Base-by-base conservation (phyloP, 2,797 vertebrate species). In the Chiroxiphia lanceolata region DNA sequence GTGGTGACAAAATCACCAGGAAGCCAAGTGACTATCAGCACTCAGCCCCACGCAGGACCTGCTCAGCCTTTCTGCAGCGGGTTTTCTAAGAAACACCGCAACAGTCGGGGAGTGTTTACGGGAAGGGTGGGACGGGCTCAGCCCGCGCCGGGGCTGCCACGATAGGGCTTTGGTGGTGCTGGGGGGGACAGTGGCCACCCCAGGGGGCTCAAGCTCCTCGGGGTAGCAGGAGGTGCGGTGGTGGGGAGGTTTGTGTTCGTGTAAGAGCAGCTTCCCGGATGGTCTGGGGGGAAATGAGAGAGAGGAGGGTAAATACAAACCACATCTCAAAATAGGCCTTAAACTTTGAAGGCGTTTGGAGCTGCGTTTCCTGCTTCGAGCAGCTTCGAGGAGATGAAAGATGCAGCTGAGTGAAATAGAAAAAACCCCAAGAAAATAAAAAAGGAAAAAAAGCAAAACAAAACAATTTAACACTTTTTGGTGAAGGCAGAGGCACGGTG, bases 21-120 rank as follows among this genome's bases (percentile, higher is more conserved):
- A 97, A 97, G 15, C 40, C 9, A 15, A 69, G 87, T 7, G 60
- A 34, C 92, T 91, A 72, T 93, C 91, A 71, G 71, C 89, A 27
- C 13, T 40, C 84, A 91, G 91, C 91, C 85, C 95, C 11, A 25
- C 47, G 53, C 57, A 23, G 78, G 89, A 93, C 89, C 94, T 16
- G 90, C 95, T 94, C 47, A 69, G 92, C 92, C 89, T 84, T 69
- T 75, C 38, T 96, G 97, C 34, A 92, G 97, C 13, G 23, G 87
- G 86, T 89, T 97, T 98, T 98, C 97, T 97, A 96, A 97, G 98
- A 98, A 98, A 91, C 64, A 7, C 48, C 36, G 5, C 85, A 95
- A 96, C 97, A 97, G 97, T 96, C 87, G 60, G 91, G 11, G 34
- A 91, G 94, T 3, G 27, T 94, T 97, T 97, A 97, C 69, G 81